Percentiles rank a stretch among this genome's conserved stretches.
phyloP scores from a whole-genome alignment of 1,140 invertebrate species.

The Bombus turneri region DNA sequence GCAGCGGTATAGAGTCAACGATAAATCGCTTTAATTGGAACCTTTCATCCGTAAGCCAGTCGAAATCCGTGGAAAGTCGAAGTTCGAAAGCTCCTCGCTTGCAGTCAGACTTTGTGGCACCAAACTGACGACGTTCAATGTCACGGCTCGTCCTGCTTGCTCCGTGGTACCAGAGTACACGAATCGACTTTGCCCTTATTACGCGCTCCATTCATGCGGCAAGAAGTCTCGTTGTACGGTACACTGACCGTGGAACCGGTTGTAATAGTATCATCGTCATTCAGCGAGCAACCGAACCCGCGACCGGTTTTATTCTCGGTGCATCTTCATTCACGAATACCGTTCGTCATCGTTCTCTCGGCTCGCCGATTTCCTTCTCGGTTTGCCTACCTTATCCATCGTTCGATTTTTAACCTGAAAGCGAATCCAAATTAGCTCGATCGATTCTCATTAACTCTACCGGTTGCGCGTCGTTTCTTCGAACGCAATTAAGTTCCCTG shows the following conservation, averaged over 20 bases:
- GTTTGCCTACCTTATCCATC: background rate
- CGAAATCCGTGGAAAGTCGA: background rate
- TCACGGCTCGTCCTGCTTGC: conserved; percentile 57
- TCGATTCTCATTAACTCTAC: no score
- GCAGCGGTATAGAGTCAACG: no score
- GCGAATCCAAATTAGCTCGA: background rate
- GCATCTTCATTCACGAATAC: conserved; percentile 74
- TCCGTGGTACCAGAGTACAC: background rate
- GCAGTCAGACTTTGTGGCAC: background rate
- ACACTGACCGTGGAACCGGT: conserved; percentile 73
- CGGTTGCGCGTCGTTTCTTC: background rate
- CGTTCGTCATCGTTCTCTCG: background rate
- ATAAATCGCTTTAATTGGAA: background rate
- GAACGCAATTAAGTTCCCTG: background rate
- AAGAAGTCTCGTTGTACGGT: conserved; percentile 62
- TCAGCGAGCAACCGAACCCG: conserved; percentile 59
- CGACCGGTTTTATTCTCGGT: conserved; percentile 65
- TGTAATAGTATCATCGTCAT: conserved; percentile 69
- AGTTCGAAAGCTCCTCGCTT: background rate
- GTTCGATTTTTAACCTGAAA: conserved; percentile 21
- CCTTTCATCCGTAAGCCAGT: no score
- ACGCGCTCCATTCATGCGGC: conserved; percentile 74
- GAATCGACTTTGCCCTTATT: conserved; percentile 40
- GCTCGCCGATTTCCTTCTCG: background rate
- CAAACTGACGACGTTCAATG: conserved; percentile 63